These are phyloP conservation scores for Nothura maculosa DNA, from an alignment of 2,797 vertebrate genomes.

Conservation along the genomic window DNA sequence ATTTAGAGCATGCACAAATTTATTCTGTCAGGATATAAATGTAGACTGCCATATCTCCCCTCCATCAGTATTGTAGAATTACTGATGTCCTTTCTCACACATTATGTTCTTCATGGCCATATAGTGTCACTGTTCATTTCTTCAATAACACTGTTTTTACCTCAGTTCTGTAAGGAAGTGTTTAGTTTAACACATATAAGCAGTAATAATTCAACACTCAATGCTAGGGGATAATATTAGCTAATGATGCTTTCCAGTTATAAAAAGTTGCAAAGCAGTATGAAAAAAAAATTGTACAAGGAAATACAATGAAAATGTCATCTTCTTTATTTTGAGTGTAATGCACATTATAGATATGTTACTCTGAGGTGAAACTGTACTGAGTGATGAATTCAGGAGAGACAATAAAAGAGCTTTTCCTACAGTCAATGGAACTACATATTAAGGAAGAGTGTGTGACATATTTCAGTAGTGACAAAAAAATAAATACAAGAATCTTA, in stretches of 20 bases:
- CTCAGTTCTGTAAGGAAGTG: neutral
- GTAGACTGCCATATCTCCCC: neutral
- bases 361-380: neutral
- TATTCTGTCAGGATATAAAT: neutral
- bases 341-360: neutral
- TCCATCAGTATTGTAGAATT: neutral
- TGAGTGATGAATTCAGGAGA: neutral
- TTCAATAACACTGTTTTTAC: neutral
- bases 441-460: neutral
- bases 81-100: neutral
- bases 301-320: neutral
- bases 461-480: neutral
- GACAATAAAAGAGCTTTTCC: neutral
- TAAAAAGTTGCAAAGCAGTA: neutral
- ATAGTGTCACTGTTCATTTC: neutral
- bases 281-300: neutral
- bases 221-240: neutral
- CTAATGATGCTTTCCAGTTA: neutral
- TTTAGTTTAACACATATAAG: neutral
- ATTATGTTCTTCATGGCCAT: neutral
- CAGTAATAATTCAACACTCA: conserved; percentile 11
- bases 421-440: neutral
- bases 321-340: neutral
- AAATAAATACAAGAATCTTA: neutral
- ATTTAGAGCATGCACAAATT: neutral